These are phyloP conservation scores for Nemotelus nigrinus DNA, from an alignment of 2,888 invertebrate genomes.

Conservation along the genomic window DNA sequence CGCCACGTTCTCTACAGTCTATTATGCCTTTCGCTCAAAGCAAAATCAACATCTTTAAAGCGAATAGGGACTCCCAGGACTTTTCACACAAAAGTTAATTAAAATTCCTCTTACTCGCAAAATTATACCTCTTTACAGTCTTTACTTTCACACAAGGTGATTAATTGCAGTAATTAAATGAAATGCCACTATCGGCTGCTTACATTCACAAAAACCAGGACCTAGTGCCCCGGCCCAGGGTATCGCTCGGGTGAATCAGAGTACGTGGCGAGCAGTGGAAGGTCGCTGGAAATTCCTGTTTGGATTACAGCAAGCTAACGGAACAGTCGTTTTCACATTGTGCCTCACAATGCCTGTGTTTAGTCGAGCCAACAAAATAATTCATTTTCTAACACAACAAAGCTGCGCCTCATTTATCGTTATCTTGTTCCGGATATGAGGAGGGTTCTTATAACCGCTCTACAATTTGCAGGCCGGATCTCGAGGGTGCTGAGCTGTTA, in stretches of 20 bases:
- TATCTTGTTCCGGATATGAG: constrained; percentile 33
- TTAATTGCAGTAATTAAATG: constrained; percentile 43
- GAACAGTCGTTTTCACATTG: constrained; percentile 17
- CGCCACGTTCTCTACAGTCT: no score
- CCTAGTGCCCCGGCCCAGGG: not conserved
- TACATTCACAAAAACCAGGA: not conserved
- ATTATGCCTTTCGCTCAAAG: no score
- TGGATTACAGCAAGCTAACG: constrained; percentile 14
- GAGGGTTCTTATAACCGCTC: constrained; percentile 6
- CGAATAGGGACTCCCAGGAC: not conserved
- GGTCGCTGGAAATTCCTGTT: constrained; percentile 15
- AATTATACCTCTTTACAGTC: constrained; percentile 39
- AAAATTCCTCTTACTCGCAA: constrained; percentile 42
- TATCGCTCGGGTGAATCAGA: not conserved
- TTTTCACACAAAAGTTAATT: constrained; percentile 42
- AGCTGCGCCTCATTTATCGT: constrained; percentile 41
- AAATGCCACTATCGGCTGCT: constrained; percentile 38
- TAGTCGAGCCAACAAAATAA: constrained; percentile 38
- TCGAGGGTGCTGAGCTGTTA: not conserved
- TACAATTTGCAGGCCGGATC: not conserved
- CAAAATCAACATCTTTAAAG: no score
- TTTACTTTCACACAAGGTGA: constrained; percentile 45
- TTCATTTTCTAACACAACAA: constrained; percentile 41
- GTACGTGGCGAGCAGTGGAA: not conserved
- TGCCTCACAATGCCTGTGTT: constrained; percentile 21